Evolutionary conservation across 2,797 vertebrate genomes (phyloP).

Genomic region (Macrochelys suwanniensis): DNA sequence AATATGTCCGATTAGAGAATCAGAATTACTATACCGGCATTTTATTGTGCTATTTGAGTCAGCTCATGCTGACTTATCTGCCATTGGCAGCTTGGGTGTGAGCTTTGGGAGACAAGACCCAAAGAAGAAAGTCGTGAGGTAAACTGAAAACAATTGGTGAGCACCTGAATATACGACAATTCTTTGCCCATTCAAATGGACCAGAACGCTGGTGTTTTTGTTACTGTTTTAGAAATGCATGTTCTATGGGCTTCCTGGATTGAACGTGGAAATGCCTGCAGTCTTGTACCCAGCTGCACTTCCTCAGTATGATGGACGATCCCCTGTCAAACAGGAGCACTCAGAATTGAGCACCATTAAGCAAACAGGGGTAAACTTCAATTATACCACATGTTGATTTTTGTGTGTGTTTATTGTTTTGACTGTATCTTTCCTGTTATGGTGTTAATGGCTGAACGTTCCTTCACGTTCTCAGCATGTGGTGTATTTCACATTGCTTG

Average conservation of each 20-base stretch:
- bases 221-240: conserved; percentile 88
- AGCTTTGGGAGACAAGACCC: not conserved
- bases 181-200: not conserved
- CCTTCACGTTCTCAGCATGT: not conserved
- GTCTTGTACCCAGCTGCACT: conserved; percentile 92
- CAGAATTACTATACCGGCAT: not conserved
- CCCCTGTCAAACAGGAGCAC: conserved; percentile 81
- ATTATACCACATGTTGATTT: accelerated
- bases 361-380: conserved; percentile 66
- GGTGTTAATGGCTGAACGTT: not conserved
- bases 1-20: not conserved
- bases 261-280: conserved; percentile 90
- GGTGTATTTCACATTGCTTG: not conserved
- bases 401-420: accelerated
- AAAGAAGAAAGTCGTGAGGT: not conserved
- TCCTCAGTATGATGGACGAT: conserved; percentile 90
- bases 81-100: not conserved
- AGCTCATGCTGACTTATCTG: not conserved
- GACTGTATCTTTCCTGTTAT: accelerated
- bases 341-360: conserved; percentile 66
- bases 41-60: accelerated
- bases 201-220: accelerated
- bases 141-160: not conserved
- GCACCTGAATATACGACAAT: accelerated
- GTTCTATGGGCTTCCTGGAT: conserved; percentile 94